A percentile compares a stretch with the other conserved stretches of the same genome.
These are phyloP conservation scores for Linyphia triangularis DNA, from an alignment of 2,888 invertebrate genomes.

Conservation along the genomic window DNA sequence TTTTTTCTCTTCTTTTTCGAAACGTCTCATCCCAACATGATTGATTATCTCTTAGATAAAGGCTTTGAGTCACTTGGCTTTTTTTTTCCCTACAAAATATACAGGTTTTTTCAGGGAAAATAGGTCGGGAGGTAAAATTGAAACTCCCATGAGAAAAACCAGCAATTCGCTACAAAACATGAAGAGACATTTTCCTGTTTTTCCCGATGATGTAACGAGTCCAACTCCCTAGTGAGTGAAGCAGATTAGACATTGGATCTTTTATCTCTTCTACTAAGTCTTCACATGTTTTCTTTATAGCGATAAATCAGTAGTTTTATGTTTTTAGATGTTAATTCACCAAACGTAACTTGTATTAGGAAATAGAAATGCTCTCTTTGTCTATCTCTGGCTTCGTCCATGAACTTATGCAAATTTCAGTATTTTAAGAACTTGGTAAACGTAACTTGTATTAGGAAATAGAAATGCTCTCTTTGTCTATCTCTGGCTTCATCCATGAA, in stretches of 20 bases:
- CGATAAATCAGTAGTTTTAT: neutral
- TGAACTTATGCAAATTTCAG: too few relatives aligned
- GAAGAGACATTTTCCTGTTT: conserved; percentile 15
- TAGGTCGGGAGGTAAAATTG: neutral
- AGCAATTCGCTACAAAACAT: conserved; percentile 27
- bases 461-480: too few relatives aligned
- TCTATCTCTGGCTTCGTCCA: too few relatives aligned
- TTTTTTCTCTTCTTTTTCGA: conserved; percentile 8
- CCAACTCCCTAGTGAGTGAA: conserved; percentile 1
- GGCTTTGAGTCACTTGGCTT: conserved; percentile 13
- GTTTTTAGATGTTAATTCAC: too few relatives aligned
- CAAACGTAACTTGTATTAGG: too few relatives aligned
- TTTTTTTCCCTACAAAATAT: neutral
- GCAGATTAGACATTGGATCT: conserved; percentile 1
- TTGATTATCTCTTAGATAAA: conserved; percentile 57
- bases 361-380: too few relatives aligned
- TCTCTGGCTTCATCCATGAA: too few relatives aligned
- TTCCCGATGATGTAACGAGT: neutral
- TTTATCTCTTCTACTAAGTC: neutral
- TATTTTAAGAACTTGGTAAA: too few relatives aligned
- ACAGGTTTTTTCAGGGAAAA: neutral
- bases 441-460: too few relatives aligned
- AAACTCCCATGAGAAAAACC: neutral
- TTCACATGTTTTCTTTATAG: neutral
- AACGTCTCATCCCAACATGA: conserved; percentile 45